Base-by-base conservation (phyloP, 2,113 vertebrate genomes). In the Eclectus roratus region DNA sequence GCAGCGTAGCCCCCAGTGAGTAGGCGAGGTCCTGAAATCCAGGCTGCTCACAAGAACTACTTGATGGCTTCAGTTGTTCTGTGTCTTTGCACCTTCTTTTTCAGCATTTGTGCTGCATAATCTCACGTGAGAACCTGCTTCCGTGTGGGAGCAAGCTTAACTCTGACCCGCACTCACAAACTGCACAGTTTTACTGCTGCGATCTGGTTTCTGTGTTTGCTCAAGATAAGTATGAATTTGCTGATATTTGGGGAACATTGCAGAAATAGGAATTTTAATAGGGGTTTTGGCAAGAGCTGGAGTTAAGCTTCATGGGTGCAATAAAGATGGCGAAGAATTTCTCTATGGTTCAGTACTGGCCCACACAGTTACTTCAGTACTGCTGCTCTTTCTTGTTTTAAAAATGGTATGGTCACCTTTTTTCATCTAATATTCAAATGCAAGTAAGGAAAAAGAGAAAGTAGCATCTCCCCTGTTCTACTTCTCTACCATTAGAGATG, bases 161-260 rank as follows among this genome's bases (percentile, higher is more conserved):
- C 56, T 66, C 69, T 88, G 90, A 81, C 83, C 69, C 25, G 18
- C 13, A 6, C 43, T 88, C 70, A 33, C 33, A 63, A 58, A 74
- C 33, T 31, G 53, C 47, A 2, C 39, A 11, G 1, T 91, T 90
- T 86, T 64, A 74, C 41, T 92, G 65, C 72, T 91, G 72, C 83
- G 78, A 87, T 93, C 37, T 12, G n/a, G 9, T 79, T 55, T 85
- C 68, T 82, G 17, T n/a, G 14, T 71, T 94, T 60, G 65, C 56
- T 61, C 76, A 78, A 74, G 88, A 56, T 85, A 87, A 63, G 16
- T 68, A 43, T 44, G 76, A 84, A 79, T 90, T 69, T 79, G 39
- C 35, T 81, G 88, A 74, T 83, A 85, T 78, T 95, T 92, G 70
- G 80, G 69, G 80, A 85, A 71, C 71, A 80, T 47, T 93, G 82